Percentiles rank a stretch among this genome's conserved stretches.
phyloP scores from a whole-genome alignment of 2,888 invertebrate species.

The Apodemia hepburni region DNA sequence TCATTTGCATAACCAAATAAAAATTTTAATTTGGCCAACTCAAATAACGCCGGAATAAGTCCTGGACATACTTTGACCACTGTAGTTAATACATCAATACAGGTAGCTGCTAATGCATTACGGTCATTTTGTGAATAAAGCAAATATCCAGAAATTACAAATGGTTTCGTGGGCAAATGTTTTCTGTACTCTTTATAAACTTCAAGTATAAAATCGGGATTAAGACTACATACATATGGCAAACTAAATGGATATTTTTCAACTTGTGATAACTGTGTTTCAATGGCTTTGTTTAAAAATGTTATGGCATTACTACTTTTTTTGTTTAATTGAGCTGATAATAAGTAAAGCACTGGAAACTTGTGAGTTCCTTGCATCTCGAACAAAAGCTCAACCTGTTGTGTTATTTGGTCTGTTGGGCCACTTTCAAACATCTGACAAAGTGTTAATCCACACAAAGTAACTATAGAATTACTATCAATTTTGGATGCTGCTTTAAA shows the following conservation, averaged over 20 bases:
- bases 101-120: slow-evolving; percentile 72
- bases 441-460: slow-evolving; percentile 89
- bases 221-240: slow-evolving; percentile 86
- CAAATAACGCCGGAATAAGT: slow-evolving; percentile 82
- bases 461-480: slow-evolving; percentile 90
- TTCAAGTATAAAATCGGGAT: slow-evolving; percentile 92
- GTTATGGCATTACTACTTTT: slow-evolving; percentile 78
- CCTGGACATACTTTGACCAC: slow-evolving; percentile 92
- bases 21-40: slow-evolving; percentile 90
- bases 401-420: slow-evolving; percentile 85
- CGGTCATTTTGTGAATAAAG: slow-evolving; percentile 67
- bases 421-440: slow-evolving; percentile 90
- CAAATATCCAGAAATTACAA: slow-evolving; percentile 65
- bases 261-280: slow-evolving; percentile 61
- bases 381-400: slow-evolving; percentile 92
- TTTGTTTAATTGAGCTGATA: slow-evolving; percentile 83
- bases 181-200: slow-evolving; percentile 88
- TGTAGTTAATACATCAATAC: slow-evolving; percentile 84
- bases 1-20: slow-evolving; percentile 87
- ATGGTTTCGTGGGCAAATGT: slow-evolving; percentile 84
- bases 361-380: slow-evolving; percentile 87
- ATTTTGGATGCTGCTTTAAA: slow-evolving; percentile 91
- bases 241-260: slow-evolving; percentile 84
- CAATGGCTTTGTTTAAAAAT: slow-evolving; percentile 82
- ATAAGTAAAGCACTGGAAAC: slow-evolving; percentile 83